These are phyloP conservation scores for Microcebus griseorufus DNA, from an alignment of 2,113 vertebrate species.

Conservation along the genomic window DNA sequence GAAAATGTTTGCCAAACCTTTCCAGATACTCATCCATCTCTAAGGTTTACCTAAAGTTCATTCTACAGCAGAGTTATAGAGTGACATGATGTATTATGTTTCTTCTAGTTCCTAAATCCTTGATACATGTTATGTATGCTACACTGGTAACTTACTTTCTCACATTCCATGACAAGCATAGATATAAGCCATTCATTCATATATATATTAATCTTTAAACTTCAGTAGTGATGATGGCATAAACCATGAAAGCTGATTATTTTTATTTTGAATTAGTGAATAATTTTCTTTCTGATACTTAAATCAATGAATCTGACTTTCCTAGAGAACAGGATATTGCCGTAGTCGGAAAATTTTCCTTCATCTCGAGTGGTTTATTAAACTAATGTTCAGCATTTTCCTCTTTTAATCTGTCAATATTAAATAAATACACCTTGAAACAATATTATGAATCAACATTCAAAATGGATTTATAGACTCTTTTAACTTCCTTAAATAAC, in stretches of 20 bases:
- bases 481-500: neutral
- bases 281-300: neutral
- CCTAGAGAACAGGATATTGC: neutral
- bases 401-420: neutral
- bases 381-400: neutral
- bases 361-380: neutral
- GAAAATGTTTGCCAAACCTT: neutral
- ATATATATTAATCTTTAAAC: neutral
- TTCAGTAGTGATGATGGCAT: neutral
- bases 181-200: neutral
- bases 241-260: neutral
- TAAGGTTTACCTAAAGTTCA: neutral
- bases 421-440: neutral
- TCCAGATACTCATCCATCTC: neutral
- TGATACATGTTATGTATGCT: neutral
- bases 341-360: neutral
- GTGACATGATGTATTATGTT: neutral
- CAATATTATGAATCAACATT: neutral
- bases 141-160: neutral
- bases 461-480: neutral
- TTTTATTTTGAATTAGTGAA: constrained; percentile 21
- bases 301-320: neutral
- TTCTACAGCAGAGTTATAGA: neutral
- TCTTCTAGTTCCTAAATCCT: neutral
- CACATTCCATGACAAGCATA: neutral